Conservation (phyloP, 2,113 vertebrate genomes). For the Oryzias melastigma region DNA sequence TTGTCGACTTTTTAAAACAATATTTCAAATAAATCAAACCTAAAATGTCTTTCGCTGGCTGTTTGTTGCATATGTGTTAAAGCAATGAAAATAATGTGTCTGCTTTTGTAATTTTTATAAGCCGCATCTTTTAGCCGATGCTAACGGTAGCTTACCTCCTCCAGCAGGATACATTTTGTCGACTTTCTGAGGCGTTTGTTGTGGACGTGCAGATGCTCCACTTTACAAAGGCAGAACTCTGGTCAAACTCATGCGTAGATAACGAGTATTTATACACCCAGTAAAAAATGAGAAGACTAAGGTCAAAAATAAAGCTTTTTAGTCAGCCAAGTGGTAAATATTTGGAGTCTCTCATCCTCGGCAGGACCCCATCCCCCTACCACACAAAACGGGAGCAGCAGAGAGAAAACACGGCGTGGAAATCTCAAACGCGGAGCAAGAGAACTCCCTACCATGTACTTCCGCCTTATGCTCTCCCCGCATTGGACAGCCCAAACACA, state of each 20-base stretch:
- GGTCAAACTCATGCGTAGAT: conserved; percentile 68
- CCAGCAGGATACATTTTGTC: conserved; percentile 79
- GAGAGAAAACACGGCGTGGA: conserved; percentile 37
- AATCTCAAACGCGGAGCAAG: conserved; percentile 14
- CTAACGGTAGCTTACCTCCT: conserved; percentile 70
- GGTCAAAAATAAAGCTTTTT: conserved; percentile 47
- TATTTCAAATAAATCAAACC: neutral
- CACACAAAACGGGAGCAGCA: conserved; percentile 63
- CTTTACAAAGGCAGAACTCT: conserved; percentile 44
- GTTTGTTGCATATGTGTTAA: no score
- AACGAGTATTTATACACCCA: conserved; percentile 25
- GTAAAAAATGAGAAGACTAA: conserved; percentile 11
- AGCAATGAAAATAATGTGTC: neutral
- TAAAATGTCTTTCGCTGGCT: neutral
- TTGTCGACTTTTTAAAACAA: neutral
- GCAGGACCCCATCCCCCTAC: conserved; percentile 76
- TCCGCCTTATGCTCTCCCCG: conserved; percentile 21
- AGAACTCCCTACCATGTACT: conserved; percentile 2
- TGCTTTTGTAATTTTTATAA: conserved; percentile 9
- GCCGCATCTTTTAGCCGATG: conserved; percentile 50
- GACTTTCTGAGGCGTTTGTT: conserved; percentile 67
- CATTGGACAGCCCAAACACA: no score
- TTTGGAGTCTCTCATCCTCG: conserved; percentile 73
- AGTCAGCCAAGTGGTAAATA: conserved; percentile 71
- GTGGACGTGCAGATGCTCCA: conserved; percentile 63